These are phyloP conservation scores for Drosophila auraria DNA, from an alignment of 1,140 invertebrate species.

Conservation along the genomic window DNA sequence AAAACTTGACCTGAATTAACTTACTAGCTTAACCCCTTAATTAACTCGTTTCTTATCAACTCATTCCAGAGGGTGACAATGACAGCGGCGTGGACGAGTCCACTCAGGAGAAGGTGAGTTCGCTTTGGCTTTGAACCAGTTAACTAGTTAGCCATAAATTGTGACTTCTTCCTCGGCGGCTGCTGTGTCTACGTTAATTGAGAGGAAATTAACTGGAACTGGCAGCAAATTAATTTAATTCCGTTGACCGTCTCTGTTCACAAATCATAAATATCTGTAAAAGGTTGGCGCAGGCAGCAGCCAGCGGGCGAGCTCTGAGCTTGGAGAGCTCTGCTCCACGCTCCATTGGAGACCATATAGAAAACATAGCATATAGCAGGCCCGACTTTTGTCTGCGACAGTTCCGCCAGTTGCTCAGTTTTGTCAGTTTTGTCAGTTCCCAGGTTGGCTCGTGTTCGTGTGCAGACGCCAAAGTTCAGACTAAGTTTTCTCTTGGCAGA, in stretches of 20 bases:
- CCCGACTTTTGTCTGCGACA: conserved; percentile 36
- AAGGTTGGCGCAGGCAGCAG: conserved; percentile 55
- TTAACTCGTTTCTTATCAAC: conserved; percentile 22
- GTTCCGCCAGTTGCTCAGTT: conserved; percentile 17
- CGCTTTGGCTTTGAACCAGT: conserved; percentile 17
- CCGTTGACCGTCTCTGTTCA: conserved; percentile 60
- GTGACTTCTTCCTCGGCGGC: conserved; percentile 23
- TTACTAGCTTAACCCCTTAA: background rate
- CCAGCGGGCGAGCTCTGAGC: conserved; percentile 36
- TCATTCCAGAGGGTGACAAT: conserved; percentile 90
- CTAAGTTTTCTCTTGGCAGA: conserved; percentile 71
- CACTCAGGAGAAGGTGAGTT: conserved; percentile 90
- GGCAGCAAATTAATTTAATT: conserved; percentile 76
- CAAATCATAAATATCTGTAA: conserved; percentile 84
- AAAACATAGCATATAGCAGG: conserved; percentile 21
- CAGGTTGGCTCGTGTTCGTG: conserved; percentile 42
- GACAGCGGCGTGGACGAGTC: conserved; percentile 92
- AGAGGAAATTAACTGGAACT: conserved; percentile 76
- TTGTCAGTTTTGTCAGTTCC: conserved; percentile 3
- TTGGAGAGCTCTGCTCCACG: conserved; percentile 47
- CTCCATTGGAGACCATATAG: conserved; percentile 64
- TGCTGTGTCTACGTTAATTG: conserved; percentile 65
- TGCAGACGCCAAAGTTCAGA: conserved; percentile 70
- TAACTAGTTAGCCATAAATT: conserved; percentile 28
- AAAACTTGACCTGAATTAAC: background rate